These are phyloP conservation scores for Drosophila eugracilis DNA, from an alignment of 1,140 invertebrate genomes.

Conservation along the genomic window DNA sequence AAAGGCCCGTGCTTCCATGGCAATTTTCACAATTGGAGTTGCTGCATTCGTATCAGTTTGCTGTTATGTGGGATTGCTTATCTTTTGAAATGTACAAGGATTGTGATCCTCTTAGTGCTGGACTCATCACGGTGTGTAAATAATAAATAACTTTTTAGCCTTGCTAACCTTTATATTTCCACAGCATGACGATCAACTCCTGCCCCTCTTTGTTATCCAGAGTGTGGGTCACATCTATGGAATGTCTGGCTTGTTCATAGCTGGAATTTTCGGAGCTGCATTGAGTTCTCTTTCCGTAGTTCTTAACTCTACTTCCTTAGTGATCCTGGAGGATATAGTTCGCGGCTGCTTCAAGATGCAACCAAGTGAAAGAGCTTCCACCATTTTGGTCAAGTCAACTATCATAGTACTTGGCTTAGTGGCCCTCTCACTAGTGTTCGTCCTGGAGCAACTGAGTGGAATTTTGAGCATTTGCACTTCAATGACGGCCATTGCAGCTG, in stretches of 20 bases:
- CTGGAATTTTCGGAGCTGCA: conserved; percentile 90
- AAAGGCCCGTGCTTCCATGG: conserved; percentile 88
- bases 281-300: conserved; percentile 93
- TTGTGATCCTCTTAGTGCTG: conserved; percentile 90
- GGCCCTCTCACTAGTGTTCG: conserved; percentile 88
- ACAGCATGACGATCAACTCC: conserved; percentile 88
- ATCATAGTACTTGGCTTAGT: conserved; percentile 88
- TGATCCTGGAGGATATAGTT: conserved; percentile 92
- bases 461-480: conserved; percentile 92
- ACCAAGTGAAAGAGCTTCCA: conserved; percentile 87
- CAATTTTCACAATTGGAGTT: conserved; percentile 89
- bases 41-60: conserved; percentile 89
- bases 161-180: conserved; percentile 39
- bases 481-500: conserved; percentile 92
- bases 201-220: conserved; percentile 90
- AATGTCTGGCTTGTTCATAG: conserved; percentile 92
- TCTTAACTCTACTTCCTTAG: conserved; percentile 92
- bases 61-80: conserved; percentile 91
- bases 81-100: conserved; percentile 90
- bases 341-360: conserved; percentile 88
- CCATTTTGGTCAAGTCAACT: conserved; percentile 88
- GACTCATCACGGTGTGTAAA: conserved; percentile 75
- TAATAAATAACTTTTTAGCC: neutral
- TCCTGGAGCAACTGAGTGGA: conserved; percentile 90
- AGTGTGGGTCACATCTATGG: conserved; percentile 88